Percentiles rank a stretch among this genome's conserved stretches.
phyloP scores from a whole-genome alignment of 2,888 invertebrate genomes.

The Drosophila picticornis region DNA sequence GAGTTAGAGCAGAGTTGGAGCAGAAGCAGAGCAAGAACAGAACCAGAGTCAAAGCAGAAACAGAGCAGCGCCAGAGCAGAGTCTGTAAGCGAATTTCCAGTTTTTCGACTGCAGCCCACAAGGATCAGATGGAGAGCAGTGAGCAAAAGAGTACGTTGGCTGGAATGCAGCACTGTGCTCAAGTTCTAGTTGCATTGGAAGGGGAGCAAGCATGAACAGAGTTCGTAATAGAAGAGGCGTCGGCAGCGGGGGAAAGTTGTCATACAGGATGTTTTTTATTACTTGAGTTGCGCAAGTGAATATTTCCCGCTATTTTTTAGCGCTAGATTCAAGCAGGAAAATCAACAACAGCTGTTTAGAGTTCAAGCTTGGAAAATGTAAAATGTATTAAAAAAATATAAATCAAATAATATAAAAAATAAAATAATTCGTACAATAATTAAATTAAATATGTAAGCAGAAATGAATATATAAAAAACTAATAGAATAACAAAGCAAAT shows the following conservation, averaged over 20 bases:
- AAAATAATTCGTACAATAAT: neutral
- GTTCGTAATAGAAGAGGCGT: slow-evolving; percentile 1
- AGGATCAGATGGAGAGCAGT: slow-evolving; percentile 66
- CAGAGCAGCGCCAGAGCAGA: slow-evolving; percentile 20
- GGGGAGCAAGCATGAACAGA: neutral
- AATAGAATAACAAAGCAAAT: neutral
- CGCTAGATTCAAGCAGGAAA: slow-evolving; percentile 10
- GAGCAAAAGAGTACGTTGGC: slow-evolving; percentile 40
- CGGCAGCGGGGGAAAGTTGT: slow-evolving; percentile 35
- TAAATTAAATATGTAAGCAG: neutral
- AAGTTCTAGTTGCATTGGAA: slow-evolving; percentile 35
- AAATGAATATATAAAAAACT: neutral
- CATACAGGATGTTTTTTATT: slow-evolving; percentile 51
- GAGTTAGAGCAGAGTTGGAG: slow-evolving; percentile 7
- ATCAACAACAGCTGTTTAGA: slow-evolving; percentile 42
- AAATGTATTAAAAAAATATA: neutral
- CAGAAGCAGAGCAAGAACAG: slow-evolving; percentile 14
- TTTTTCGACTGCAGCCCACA: slow-evolving; percentile 54
- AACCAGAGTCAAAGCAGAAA: slow-evolving; percentile 5
- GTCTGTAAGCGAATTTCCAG: slow-evolving; percentile 69
- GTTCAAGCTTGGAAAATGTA: neutral
- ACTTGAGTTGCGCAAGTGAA: slow-evolving; percentile 68
- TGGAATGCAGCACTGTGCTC: slow-evolving; percentile 43
- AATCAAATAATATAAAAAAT: neutral
- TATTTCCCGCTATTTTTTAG: slow-evolving; percentile 67